phyloP scores from a whole-genome alignment of 92 coral and sea anemone species.

The Bergia puertoricense region DNA sequence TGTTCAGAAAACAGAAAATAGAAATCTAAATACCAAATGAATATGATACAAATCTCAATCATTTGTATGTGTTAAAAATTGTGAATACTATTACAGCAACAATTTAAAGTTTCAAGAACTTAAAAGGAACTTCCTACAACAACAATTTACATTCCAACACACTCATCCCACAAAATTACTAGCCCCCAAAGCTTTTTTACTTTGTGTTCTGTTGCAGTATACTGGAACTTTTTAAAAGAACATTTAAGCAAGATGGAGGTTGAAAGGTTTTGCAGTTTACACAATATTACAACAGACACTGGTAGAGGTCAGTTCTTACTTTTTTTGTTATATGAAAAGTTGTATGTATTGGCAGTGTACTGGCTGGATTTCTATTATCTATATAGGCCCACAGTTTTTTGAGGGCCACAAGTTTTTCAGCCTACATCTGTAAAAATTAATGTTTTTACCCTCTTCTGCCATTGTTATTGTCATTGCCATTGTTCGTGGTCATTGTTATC shows the following conservation, averaged over 20 bases:
- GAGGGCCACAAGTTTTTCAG: background rate
- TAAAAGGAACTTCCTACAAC: too few species aligned
- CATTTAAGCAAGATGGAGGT: slow-evolving; percentile 85
- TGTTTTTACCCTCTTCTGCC: background rate
- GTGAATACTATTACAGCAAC: too few species aligned
- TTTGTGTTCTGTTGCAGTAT: slow-evolving; percentile 48
- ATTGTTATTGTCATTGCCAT: background rate
- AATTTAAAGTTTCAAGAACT: too few species aligned
- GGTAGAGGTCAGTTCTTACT: slow-evolving; percentile 71
- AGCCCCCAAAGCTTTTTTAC: too few species aligned
- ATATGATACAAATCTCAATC: too few species aligned
- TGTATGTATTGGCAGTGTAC: background rate
- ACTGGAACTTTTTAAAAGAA: slow-evolving; percentile 84
- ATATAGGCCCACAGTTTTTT: background rate
- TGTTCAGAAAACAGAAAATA: too few species aligned
- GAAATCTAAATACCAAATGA: too few species aligned
- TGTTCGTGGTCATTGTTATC: too few species aligned
- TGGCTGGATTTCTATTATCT: too few species aligned
- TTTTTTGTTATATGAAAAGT: background rate
- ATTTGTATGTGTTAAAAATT: too few species aligned
- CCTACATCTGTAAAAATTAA: background rate
- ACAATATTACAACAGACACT: slow-evolving; percentile 85
- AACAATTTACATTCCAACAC: too few species aligned
- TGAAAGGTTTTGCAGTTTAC: slow-evolving; percentile 71
- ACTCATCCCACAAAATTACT: too few species aligned